Evolutionary conservation across 2,113 vertebrate species (phyloP), one percentile per base, ranked within the genome.

Genomic region (Macrotus californicus): DNA sequence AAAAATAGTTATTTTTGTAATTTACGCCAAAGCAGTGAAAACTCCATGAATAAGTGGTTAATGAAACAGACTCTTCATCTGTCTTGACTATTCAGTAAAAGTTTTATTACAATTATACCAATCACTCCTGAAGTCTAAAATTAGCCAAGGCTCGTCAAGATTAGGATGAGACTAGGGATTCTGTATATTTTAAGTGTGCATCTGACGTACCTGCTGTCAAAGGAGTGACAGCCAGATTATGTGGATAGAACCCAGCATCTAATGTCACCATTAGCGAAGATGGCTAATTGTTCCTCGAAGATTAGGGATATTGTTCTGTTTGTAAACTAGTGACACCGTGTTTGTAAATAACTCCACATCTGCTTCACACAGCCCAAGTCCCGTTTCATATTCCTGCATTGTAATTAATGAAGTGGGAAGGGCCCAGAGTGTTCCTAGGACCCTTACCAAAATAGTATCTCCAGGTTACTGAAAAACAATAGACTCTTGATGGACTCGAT

Each of bases 1-100:
- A 0, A 41, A 80, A 83, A 39, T 6, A 19, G 16, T 70, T 89
- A 82, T 77, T 96, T 84, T 89, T 94, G 39, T 67, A 86, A 91
- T 89, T 96, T 94, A 70, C 69, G 56, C 31, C 41, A 59, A 91
- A 83, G 12, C 18, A 50, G 29, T 34, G n/a, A 93, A 85, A 93
- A 79, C 19, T 72, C 5, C 12, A 76, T 26, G 18, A 83, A 18
- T 87, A 70, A 59, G 36, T 82, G 19, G 24, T 76, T 69, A 96
- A 67, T 91, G 46, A 88, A 90, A 88, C 22, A 43, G n/a, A 88
- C 1, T 43, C 50, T 73, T 91, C 2, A 11, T 81, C 3, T 69
- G 93, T 29, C 26, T 50, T 76, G 54, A 72, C 26, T 95, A n/a
- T 69, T 79, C 3, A 79, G 36, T 72, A 1, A 9, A 67, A 67